Percentiles rank a stretch among this genome's conserved stretches.
Conservation (phyloP, 2,797 vertebrate species). For the Mus spretus region DNA sequence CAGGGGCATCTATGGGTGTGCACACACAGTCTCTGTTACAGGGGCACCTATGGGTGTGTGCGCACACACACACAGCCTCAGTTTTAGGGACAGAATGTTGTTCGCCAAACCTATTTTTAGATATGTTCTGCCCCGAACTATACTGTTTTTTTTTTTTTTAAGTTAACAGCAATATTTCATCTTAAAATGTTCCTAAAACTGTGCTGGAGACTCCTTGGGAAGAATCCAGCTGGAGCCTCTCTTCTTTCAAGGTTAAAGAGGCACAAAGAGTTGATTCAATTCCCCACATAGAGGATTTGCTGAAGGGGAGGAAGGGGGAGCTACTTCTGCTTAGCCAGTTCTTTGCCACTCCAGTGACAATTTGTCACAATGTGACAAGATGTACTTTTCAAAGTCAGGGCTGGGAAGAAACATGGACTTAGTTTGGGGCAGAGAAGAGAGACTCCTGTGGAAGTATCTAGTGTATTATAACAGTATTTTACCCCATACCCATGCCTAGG, state of each 20-base stretch:
- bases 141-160: slow-evolving; percentile 46
- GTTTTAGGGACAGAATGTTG: not conserved
- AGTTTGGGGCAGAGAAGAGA: not conserved
- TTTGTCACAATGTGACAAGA: slow-evolving; percentile 70
- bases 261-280: slow-evolving; percentile 71
- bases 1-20: not conserved
- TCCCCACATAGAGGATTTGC: slow-evolving; percentile 40
- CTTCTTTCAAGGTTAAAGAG: not conserved
- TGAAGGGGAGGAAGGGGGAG: not conserved
- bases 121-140: not conserved
- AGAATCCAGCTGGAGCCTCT: slow-evolving; percentile 10
- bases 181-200: slow-evolving; percentile 53
- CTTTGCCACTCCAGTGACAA: not conserved
- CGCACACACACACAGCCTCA: not conserved
- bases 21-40: not conserved
- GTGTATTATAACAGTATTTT: not conserved
- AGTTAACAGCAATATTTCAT: slow-evolving; percentile 60
- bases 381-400: slow-evolving; percentile 21
- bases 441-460: not conserved
- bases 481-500: not conserved
- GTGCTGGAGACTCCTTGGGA: slow-evolving; percentile 35
- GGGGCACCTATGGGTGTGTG: not conserved
- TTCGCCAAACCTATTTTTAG: slow-evolving; percentile 70
- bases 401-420: not conserved
- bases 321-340: not conserved